phyloP scores from a whole-genome alignment of 1,140 invertebrate species.

The Mya arenaria region DNA sequence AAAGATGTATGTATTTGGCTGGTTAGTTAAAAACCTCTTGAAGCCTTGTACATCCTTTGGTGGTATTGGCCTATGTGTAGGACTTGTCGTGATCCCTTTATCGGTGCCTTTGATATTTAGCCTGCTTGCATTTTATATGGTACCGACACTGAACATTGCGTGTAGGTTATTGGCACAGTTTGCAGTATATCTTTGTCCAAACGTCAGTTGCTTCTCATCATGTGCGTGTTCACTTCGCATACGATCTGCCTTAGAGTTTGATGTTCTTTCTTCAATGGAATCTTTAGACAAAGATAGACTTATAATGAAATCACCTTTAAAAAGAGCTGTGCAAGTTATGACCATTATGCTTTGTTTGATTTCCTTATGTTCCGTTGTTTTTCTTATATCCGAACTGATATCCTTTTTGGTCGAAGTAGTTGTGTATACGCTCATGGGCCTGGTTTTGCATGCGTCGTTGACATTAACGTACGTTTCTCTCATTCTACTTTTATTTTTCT shows the following conservation, averaged over 20 bases:
- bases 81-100: slow-evolving; percentile 18
- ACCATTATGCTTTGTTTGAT: slow-evolving; percentile 52
- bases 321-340: slow-evolving; percentile 34
- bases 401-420: slow-evolving; percentile 60
- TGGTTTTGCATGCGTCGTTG: slow-evolving; percentile 60
- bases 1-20: slow-evolving; percentile 11
- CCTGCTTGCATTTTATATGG: slow-evolving; percentile 34
- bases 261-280: background rate
- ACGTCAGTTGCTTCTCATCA: background rate
- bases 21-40: background rate
- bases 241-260: background rate
- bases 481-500: slow-evolving; percentile 56
- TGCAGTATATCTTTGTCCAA: slow-evolving; percentile 19
- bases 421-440: slow-evolving; percentile 63
- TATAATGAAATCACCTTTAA: background rate
- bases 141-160: slow-evolving; percentile 44
- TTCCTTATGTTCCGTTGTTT: slow-evolving; percentile 55
- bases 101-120: slow-evolving; percentile 18
- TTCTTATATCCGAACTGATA: slow-evolving; percentile 59
- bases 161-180: slow-evolving; percentile 37
- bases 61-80: slow-evolving; percentile 37
- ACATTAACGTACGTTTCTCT: slow-evolving; percentile 57
- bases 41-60: slow-evolving; percentile 42
- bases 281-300: slow-evolving; percentile 7
- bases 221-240: too few relatives aligned